phyloP scores from a whole-genome alignment of 2,888 invertebrate species.

The Chironomus riparius region DNA sequence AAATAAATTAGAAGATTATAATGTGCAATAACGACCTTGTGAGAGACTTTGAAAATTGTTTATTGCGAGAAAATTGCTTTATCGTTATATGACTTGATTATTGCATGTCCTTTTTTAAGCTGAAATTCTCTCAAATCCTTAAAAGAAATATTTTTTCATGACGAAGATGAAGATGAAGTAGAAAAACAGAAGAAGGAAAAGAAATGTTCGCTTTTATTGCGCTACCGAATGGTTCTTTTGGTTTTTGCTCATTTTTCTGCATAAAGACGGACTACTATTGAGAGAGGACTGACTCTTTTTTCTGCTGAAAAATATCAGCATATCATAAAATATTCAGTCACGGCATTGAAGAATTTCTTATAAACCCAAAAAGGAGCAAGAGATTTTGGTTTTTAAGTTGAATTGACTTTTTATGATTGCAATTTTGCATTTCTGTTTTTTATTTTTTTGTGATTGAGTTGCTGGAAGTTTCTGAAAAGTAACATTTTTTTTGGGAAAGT shows the following conservation, averaged over 20 bases:
- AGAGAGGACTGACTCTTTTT: not conserved
- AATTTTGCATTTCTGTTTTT: too few species aligned
- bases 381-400: not conserved
- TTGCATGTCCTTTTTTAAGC: conserved; percentile 4
- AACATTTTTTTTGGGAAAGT: too few species aligned
- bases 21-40: conserved; percentile 23
- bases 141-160: not conserved
- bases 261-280: not conserved
- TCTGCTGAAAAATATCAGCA: not conserved
- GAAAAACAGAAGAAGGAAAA: not conserved
- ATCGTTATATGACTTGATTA: conserved; percentile 22
- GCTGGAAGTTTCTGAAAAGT: too few species aligned
- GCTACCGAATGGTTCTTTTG: conserved; percentile 7
- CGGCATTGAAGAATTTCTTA: not conserved
- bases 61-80: not conserved
- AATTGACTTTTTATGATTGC: too few species aligned
- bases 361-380: not conserved
- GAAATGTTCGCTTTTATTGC: not conserved
- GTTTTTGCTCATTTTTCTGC: not conserved
- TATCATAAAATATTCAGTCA: conserved; percentile 12
- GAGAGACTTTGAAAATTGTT: not conserved
- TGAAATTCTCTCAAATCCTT: not conserved
- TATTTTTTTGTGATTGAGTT: too few species aligned
- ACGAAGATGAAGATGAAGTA: not conserved
- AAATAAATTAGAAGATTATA: conserved; percentile 16